phyloP scores from a whole-genome alignment of 2,888 invertebrate species.

The Latrodectus hesperus region DNA sequence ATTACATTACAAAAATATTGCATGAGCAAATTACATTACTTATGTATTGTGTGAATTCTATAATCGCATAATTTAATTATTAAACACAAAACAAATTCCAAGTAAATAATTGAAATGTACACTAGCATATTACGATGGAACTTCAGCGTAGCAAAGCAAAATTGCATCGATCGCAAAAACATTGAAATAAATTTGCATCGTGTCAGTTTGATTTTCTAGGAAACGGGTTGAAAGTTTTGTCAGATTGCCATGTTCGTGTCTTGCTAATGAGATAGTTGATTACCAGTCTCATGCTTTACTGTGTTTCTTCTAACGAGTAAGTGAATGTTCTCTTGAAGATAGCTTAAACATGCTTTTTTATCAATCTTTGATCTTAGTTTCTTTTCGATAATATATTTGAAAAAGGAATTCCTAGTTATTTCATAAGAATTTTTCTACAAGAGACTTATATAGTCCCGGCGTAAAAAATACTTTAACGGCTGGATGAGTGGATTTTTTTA shows the following conservation, averaged over 20 bases:
- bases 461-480: too few relatives aligned
- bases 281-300: neutral
- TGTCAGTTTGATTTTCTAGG: neutral
- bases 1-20: neutral
- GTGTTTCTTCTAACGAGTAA: neutral
- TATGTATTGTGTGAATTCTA: neutral
- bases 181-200: neutral
- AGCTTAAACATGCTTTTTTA: neutral
- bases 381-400: too few relatives aligned
- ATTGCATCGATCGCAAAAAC: neutral
- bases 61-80: neutral
- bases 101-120: neutral
- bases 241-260: neutral
- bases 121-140: neutral
- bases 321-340: neutral
- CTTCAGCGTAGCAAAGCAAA: neutral
- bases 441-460: too few relatives aligned
- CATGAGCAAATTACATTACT: neutral
- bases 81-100: neutral
- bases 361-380: too few relatives aligned
- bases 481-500: too few relatives aligned
- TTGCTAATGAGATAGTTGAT: neutral
- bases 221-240: neutral
- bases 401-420: too few relatives aligned
- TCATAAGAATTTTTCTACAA: too few relatives aligned